A percentile compares a stretch with the other conserved stretches of the same genome.
Evolutionary conservation across 2,113 vertebrate genomes (phyloP).

Genomic region (Gnathonemus longibarbis): DNA sequence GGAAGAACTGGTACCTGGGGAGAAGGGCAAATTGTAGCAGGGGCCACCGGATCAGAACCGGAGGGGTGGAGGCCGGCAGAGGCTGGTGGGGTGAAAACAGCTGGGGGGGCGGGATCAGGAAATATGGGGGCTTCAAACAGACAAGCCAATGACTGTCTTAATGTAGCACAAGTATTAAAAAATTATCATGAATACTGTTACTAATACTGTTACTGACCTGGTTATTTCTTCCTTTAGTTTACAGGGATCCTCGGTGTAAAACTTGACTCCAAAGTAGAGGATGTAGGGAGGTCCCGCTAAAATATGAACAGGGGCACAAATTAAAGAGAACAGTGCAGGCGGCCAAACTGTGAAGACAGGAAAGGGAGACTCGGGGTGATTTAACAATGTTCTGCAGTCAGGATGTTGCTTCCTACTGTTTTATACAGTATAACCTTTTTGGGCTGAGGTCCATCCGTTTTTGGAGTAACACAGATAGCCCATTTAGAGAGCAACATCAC

Average conservation of each 20-base stretch:
- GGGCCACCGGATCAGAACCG: background rate
- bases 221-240: slow-evolving; percentile 84
- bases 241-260: slow-evolving; percentile 81
- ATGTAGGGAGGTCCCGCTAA: slow-evolving; percentile 85
- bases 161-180: background rate
- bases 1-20: slow-evolving; percentile 80
- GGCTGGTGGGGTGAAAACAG: background rate
- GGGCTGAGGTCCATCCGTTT: background rate
- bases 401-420: background rate
- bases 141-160: background rate
- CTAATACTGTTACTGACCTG: slow-evolving; percentile 43
- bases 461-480: background rate
- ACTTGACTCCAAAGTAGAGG: slow-evolving; percentile 87
- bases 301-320: background rate
- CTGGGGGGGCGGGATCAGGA: background rate
- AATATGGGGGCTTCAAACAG: background rate
- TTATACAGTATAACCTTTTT: background rate
- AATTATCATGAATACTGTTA: background rate
- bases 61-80: background rate
- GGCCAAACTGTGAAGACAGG: background rate
- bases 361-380: background rate
- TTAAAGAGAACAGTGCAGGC: background rate
- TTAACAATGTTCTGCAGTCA: background rate
- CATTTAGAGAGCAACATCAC: background rate
- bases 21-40: slow-evolving; percentile 30